Percentiles rank a stretch among this genome's conserved stretches.
Conservation (phyloP, 2,113 vertebrate species). For the Pao palembangensis region DNA sequence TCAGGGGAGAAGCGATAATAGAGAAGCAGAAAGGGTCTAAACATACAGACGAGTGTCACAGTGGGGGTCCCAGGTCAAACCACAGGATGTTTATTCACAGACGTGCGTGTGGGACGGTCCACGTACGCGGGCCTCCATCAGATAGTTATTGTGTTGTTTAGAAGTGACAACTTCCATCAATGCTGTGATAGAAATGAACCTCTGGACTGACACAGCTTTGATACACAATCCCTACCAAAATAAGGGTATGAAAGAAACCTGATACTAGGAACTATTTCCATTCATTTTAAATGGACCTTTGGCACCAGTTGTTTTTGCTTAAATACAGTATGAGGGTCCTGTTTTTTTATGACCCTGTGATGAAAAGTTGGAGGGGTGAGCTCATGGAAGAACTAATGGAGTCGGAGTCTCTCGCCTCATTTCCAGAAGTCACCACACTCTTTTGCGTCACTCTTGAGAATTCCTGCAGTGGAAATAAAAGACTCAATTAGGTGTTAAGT, state of each 20-base stretch:
- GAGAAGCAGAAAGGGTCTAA: conserved; percentile 38
- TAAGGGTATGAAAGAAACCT: conserved; percentile 5
- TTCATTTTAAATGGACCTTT: conserved; percentile 24
- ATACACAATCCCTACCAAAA: not conserved
- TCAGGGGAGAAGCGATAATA: conserved; percentile 41
- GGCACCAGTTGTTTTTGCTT: conserved; percentile 42
- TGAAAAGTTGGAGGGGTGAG: conserved; percentile 48
- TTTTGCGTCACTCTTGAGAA: conserved; percentile 5
- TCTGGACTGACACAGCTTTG: not conserved
- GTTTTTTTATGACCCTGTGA: conserved; percentile 23
- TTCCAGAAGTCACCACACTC: conserved; percentile 23
- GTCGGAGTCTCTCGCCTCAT: conserved; percentile 14
- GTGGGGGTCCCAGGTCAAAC: conserved; percentile 10
- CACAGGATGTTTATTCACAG: conserved; percentile 67
- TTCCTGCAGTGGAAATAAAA: conserved; percentile 19
- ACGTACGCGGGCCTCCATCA: not conserved
- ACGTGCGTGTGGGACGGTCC: conserved; percentile 10
- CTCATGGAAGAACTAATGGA: conserved; percentile 61
- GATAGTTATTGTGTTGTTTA: conserved; percentile 11
- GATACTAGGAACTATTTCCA: conserved; percentile 10
- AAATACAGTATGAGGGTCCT: conserved; percentile 22
- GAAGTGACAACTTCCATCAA: not conserved
- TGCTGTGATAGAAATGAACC: not conserved
- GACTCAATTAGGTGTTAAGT: conserved; percentile 21
- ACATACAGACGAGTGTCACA: conserved; percentile 49